phyloP scores from a whole-genome alignment of 1,140 invertebrate species.

The Bicyclus anynana region DNA sequence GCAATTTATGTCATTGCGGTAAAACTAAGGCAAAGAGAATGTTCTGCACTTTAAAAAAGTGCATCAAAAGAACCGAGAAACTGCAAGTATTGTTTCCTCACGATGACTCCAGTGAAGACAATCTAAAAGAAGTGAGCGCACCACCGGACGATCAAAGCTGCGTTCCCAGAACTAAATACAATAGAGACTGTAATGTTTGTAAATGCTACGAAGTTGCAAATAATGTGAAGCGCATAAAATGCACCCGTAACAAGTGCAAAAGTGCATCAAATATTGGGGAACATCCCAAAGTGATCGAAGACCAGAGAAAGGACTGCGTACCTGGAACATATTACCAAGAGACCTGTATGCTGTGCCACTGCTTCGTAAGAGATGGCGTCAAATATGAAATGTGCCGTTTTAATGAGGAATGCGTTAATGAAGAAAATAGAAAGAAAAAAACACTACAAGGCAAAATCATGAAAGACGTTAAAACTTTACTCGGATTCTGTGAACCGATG shows the following conservation, averaged over 20 bases:
- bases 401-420: background rate
- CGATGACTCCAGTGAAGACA: background rate
- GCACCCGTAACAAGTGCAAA: constrained; percentile 23
- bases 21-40: constrained; percentile 25
- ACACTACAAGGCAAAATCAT: constrained; percentile 9
- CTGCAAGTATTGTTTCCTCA: background rate
- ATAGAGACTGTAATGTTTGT: constrained; percentile 46
- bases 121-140: constrained; percentile 14
- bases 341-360: background rate
- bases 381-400: background rate
- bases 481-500: constrained; percentile 52
- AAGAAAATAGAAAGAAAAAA: background rate
- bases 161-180: constrained; percentile 33
- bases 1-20: constrained; percentile 52
- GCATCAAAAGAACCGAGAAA: constrained; percentile 22
- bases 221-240: constrained; percentile 34
- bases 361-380: background rate
- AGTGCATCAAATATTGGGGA: background rate
- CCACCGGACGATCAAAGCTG: constrained; percentile 36
- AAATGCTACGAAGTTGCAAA: constrained; percentile 31
- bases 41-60: constrained; percentile 42
- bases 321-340: constrained; percentile 34
- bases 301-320: constrained; percentile 34
- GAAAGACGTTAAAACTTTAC: constrained; percentile 13
- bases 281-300: background rate